Base-by-base conservation (phyloP, 2,113 vertebrate genomes). In the Perca fluviatilis region DNA sequence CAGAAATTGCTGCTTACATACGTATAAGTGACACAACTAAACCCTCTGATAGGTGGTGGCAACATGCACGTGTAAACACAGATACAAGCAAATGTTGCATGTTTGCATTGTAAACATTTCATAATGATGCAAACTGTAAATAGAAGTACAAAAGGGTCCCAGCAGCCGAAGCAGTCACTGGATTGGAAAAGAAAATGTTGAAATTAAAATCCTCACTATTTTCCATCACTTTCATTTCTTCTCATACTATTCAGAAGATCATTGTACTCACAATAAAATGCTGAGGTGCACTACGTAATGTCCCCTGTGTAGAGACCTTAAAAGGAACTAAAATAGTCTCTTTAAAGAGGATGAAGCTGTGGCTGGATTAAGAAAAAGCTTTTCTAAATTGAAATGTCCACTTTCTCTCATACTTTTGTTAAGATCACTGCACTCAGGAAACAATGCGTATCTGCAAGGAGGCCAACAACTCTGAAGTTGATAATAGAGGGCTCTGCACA, bases 1-100 rank as follows among this genome's bases (percentile, higher is more conserved):
- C 27, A 70, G 25, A 49, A 68, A 70, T 84, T 79, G 80, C 57
- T 70, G 64, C 57, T 82, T 71, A 36, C 40, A 68, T 62, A 46
- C 64, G 71, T 36, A 33, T 54, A 66, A 69, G 49, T 84, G 58
- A 63, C 56, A 77, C 25, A 78, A 56, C 25, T 60, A n/a, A 82
- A 81, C 3, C 81, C 62, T 62, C 27, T 67, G 47, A 81, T 75
- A 62, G 49, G 15, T 71, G 58, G 25, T 27, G 53, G 3, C 21
- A 40, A 36, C 21, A 60, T 3, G 46, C 23, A 11, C 21, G 30
- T 49, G 49, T 71, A 60, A 80, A 78, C 54, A 85, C 33, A 72
- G 74, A 51, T 15, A n/a, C 16, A 12, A 53, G 63, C 54, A 65
- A 62, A 67, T 49, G 27, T 79, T 64, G 66, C 13, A 62, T n/a